Base-by-base conservation (phyloP, 2,888 invertebrate species). In the Cheilosia pagana region DNA sequence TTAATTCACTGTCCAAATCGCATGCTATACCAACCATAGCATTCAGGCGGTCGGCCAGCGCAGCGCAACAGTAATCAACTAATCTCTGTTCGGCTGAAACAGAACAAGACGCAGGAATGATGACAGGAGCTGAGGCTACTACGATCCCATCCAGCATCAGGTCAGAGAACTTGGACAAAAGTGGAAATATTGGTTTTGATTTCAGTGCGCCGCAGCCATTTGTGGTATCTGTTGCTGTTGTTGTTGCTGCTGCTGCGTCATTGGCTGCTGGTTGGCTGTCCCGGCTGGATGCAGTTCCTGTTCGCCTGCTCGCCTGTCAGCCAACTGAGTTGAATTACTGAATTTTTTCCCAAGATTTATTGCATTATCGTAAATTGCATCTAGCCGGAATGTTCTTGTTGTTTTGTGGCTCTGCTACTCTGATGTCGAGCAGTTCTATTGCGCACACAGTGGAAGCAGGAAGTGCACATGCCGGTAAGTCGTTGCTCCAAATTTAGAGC, bases 131-230 rank as follows among this genome's bases (percentile, higher is more conserved):
- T 59, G 39, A 62, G 31, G 72, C 28, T 41, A 21, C 59, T 52
- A 10, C 14, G 16, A n/a, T 45, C 31, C 41, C 21, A 31, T 28
- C 2, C 23, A 50, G 50, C 74, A 59, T 14, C 79, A 62, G 81
- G 85, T 85, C 85, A 85, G 81, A 71, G 81, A 85, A 85, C 85
- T 43, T 85, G 60, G 81, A 55, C 71, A 71, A 81, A 76, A 79
- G 85, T 81, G 71, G 85, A 81, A 85, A 85, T 85, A 85, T 85
- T 85, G 85, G 85, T 85, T 85, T 81, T 85, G 85, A 81, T 81
- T 79, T 85, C 85, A 85, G 70, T 35, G 74, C 19, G 4, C 6
- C 5, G n/a, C 67, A 28, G 72, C 82, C 59, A 67, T 48, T 71
- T 65, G 70, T 41, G 48, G 53, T 68, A 52, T 50, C 62, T 76